These are phyloP conservation scores for Hydraecia micacea DNA, from an alignment of 2,888 invertebrate genomes.

Conservation along the genomic window DNA sequence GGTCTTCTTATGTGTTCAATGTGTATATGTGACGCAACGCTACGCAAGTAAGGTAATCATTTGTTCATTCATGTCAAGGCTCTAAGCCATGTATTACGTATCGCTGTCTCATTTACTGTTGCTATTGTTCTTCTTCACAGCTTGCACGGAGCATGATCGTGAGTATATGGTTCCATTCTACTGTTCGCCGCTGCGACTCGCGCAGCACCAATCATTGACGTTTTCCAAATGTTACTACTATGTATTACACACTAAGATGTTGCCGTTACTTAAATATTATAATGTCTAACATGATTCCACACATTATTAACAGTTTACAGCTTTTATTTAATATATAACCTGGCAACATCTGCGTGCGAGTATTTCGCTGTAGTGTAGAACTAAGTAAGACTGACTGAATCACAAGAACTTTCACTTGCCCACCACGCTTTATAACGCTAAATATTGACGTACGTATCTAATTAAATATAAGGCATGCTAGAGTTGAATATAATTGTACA, in stretches of 20 bases:
- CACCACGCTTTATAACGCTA: conserved; percentile 77
- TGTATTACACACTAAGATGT: conserved; percentile 74
- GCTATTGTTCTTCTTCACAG: conserved; percentile 92
- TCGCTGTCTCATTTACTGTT: conserved; percentile 91
- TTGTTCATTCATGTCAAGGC: conserved; percentile 78
- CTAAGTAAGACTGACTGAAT: conserved; percentile 64
- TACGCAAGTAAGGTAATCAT: conserved; percentile 70
- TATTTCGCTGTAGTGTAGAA: conserved; percentile 74
- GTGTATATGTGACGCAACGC: conserved; percentile 65
- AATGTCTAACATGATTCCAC: conserved; percentile 4
- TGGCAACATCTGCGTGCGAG: conserved; percentile 88
- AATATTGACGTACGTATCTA: conserved; percentile 59
- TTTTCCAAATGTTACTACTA: conserved; percentile 59
- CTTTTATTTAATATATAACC: conserved; percentile 39
- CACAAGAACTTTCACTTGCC: conserved; percentile 72
- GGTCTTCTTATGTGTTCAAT: conserved; percentile 63
- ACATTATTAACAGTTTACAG: conserved; percentile 18
- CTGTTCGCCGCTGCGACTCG: conserved; percentile 65
- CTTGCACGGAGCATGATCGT: conserved; percentile 98
- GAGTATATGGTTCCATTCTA: conserved; percentile 92
- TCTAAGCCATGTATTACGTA: conserved; percentile 71
- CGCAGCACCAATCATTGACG: conserved; percentile 65
- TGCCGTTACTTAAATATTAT: conserved; percentile 61
- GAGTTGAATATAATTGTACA: conserved; percentile 31
- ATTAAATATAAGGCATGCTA: conserved; percentile 61